Base-by-base conservation (phyloP, 2,888 invertebrate species). In the Panopea generosa region DNA sequence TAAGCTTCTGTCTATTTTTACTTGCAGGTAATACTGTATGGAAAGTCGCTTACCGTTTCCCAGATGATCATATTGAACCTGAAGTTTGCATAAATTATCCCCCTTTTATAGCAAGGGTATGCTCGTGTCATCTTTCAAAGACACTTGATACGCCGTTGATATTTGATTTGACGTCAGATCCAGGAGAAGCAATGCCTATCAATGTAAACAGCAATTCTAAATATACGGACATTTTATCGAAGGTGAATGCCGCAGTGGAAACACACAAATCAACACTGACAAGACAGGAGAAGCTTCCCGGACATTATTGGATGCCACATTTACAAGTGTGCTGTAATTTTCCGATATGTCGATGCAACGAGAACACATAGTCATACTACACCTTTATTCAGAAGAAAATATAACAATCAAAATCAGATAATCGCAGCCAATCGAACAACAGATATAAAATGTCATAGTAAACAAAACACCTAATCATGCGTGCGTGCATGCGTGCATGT, bases 321-420 rank as follows among this genome's bases (percentile, higher is more conserved):
- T 47, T 69, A 45, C 60, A 53, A 18, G 38, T 45, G 7, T 69
- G 61, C 55, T 69, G 69, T 69, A 69, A 69, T 33, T 69, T 69
- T 61, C 69, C 69, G 3, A 29, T 53, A 7, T 69, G 61, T 55
- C n/a, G n/a, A 3, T 69, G 69, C 60, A 27, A 26, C 6, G 69
- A 69, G n/a, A n/a, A n/a, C n/a, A n/a, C n/a, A n/a, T n/a, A n/a
- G n/a, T n/a, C n/a, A n/a, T n/a, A n/a, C n/a, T n/a, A n/a, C n/a
- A n/a, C n/a, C n/a, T n/a, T n/a, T n/a, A n/a, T n/a, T n/a, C n/a
- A n/a, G n/a, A n/a, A n/a, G n/a, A n/a, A n/a, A n/a, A n/a, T n/a
- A n/a, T n/a, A n/a, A n/a, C n/a, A n/a, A n/a, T n/a, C n/a, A n/a
- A n/a, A n/a, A n/a, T n/a, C n/a, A n/a, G n/a, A n/a, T n/a, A n/a